Evolutionary conservation across 1,140 invertebrate species (phyloP), one percentile per base, ranked within the genome.

Genomic region (Zaprionus vittiger): DNA sequence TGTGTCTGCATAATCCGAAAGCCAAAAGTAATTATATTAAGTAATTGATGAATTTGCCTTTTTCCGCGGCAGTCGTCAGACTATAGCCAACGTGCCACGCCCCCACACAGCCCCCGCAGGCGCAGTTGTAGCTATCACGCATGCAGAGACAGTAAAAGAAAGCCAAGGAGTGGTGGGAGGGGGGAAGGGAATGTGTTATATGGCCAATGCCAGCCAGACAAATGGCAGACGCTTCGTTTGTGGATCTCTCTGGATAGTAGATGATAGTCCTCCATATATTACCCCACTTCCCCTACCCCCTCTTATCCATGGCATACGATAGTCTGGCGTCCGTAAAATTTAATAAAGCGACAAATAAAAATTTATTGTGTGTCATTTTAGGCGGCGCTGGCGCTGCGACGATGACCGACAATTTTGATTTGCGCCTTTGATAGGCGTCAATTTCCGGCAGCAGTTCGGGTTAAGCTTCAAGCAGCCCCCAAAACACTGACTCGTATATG

Each of bases 21-120:
- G 86, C 85, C 85, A 90, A 90, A 90, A 90, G 85, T 90, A 90
- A 90, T 90, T 90, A 90, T 90, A 91, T 90, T 90, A 90, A 90
- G 85, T 90, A 90, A 90, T 90, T 90, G 85, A 90, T 90, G 85
- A 90, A 90, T 90, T 90, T 90, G 86, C 85, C 84, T 73, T 86
- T 90, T 91, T 90, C 67, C 81, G 83, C 79, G 83, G 71, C 71
- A 28, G 41, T 61, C 52, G 64, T 70, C 66, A 70, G 73, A 74
- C 72, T 34, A 59, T 12, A 41, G 15, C 41, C 41, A 47, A 17
- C 38, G 28, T 75, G 44, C 34, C 67, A 54, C 72, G 66, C 54
- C 60, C 37, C 37, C 17, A 12, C 4, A 54, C 4, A 14, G 14
- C 1, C 41, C n/a, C 49, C 55, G 12, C 41, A 17, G 64, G 37